Conservation (phyloP, 2,888 invertebrate genomes). For the Brenthis daphne region DNA sequence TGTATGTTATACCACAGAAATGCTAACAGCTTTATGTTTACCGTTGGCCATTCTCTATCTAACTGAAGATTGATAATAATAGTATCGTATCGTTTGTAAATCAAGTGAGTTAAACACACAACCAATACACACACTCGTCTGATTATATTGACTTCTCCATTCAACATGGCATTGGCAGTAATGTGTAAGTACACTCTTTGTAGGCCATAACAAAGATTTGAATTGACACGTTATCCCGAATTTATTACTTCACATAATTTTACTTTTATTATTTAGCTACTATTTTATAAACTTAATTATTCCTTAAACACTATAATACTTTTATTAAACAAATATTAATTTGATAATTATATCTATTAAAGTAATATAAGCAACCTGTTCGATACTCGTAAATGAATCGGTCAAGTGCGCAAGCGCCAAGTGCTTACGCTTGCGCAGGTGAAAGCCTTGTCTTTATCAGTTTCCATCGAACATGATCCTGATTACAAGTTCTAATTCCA, state of each 20-base stretch:
- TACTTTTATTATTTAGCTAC: too few relatives aligned
- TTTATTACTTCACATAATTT: too few relatives aligned
- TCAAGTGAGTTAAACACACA: not conserved
- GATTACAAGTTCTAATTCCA: not conserved
- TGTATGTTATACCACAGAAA: conserved; percentile 28
- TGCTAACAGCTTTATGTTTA: conserved; percentile 27
- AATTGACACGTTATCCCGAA: too few relatives aligned
- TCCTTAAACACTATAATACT: too few relatives aligned
- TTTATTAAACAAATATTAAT: too few relatives aligned
- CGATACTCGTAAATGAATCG: conserved; percentile 26
- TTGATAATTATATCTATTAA: not conserved
- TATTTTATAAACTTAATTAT: too few relatives aligned
- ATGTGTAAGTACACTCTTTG: too few relatives aligned
- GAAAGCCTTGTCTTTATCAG: conserved; percentile 71
- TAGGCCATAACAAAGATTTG: too few relatives aligned
- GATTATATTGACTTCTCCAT: too few relatives aligned
- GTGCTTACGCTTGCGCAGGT: conserved; percentile 58
- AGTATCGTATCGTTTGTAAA: not conserved
- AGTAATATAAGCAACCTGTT: conserved; percentile 13
- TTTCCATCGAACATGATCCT: conserved; percentile 49
- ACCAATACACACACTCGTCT: too few relatives aligned
- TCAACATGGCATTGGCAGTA: too few relatives aligned
- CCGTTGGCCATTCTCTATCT: conserved; percentile 26
- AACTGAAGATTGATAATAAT: conserved; percentile 20
- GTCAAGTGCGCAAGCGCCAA: conserved; percentile 46